phyloP scores from a whole-genome alignment of 2,888 invertebrate genomes.

The Drosophila villosipedis region DNA sequence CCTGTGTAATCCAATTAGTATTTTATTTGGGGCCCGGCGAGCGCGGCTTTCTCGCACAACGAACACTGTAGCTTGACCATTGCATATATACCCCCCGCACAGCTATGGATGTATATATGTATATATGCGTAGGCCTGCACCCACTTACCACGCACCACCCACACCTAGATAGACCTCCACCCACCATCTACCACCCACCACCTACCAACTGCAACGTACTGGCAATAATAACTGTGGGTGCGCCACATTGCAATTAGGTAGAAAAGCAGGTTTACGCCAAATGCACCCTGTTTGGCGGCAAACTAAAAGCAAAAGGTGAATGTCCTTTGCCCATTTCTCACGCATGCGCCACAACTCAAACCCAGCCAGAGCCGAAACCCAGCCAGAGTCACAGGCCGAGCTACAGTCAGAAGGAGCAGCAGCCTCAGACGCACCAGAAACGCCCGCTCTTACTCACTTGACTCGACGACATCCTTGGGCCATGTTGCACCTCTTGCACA shows the following conservation, averaged over 20 bases:
- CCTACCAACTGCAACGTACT: not conserved
- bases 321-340: slow-evolving; percentile 63
- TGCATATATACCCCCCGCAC: slow-evolving; percentile 8
- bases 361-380: slow-evolving; percentile 17
- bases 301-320: slow-evolving; percentile 69
- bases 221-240: slow-evolving; percentile 52
- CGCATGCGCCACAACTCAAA: slow-evolving; percentile 62
- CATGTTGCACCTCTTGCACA: slow-evolving; percentile 43
- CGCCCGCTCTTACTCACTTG: not conserved
- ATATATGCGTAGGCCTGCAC: not conserved
- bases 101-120: not conserved
- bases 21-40: slow-evolving; percentile 28
- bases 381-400: slow-evolving; percentile 7
- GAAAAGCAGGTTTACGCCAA: slow-evolving; percentile 62
- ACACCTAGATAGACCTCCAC: not conserved
- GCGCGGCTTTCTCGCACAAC: not conserved
- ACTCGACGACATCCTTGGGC: slow-evolving; percentile 36
- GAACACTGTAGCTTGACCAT: slow-evolving; percentile 23
- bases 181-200: not conserved
- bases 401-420: slow-evolving; percentile 15
- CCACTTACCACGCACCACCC: slow-evolving; percentile 3
- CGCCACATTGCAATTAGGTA: slow-evolving; percentile 71
- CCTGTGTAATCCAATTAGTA: slow-evolving; percentile 59
- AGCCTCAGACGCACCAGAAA: slow-evolving; percentile 18
- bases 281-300: slow-evolving; percentile 78